Base-by-base conservation (phyloP, 2,113 vertebrate species). In the Mandrillus leucophaeus region DNA sequence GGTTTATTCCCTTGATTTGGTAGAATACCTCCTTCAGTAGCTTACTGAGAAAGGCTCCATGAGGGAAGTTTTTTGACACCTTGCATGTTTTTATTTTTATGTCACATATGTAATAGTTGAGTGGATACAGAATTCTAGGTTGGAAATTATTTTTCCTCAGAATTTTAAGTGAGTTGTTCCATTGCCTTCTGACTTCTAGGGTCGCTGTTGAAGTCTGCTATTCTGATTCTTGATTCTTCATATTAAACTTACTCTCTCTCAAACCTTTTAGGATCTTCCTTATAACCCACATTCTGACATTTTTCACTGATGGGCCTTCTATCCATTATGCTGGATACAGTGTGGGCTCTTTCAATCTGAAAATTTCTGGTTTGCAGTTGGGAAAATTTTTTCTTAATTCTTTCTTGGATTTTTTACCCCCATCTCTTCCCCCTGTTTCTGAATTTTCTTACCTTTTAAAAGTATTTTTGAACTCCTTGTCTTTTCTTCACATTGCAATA, bases 81-180 rank as follows among this genome's bases (percentile, higher is more conserved):
- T 95, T 93, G 79, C 27, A 59, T 92, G 10, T 72, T 83, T 94
- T 87, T 79, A 79, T 93, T 91, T 27, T 85, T 91, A 50, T 5
- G 20, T 91, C 48, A 32, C 91, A 13, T 16, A 40, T 70, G 59
- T 91, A 93, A 22, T 59, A n/a, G 81, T 93, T 96, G 72, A n/a
- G 48, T 90, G 50, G 17, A 35, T 95, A 18, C 88, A 94, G 61
- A 93, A 81, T 91, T 97, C 43, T 94, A 48, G 70, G 4, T 95
- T 96, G 38, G 52, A 91, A 92, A 70, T 73, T 93, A 57, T 61
- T 85, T 92, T 87, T 35, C 13, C 43, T 95, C 27, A 50, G 88
- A 85, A 80, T 83, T 90, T 96, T 93, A 57, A 85, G 30, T 90
- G n/a, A 68, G 2, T 95, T 92, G 1, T 68, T 86, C 79, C 12